A percentile compares a stretch with the other conserved stretches of the same genome.
Evolutionary conservation across 2,888 invertebrate genomes (phyloP).

Genomic region (Meteorus cinctellus): DNA sequence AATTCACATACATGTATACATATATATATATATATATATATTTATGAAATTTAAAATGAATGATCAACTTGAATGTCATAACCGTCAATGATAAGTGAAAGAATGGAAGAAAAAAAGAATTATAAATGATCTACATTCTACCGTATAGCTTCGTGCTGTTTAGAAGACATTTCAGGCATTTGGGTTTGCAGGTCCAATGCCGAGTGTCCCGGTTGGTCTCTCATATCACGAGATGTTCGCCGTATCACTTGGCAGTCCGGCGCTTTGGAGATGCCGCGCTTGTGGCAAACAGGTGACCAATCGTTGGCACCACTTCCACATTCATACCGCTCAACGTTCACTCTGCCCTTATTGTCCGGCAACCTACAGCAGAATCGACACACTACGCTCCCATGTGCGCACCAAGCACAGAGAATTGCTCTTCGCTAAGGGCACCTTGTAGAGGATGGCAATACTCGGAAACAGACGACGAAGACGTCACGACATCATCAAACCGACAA

Average conservation of each 20-base stretch:
- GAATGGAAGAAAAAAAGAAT: not conserved
- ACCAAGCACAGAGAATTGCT: slow-evolving; percentile 78
- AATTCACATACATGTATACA: not conserved
- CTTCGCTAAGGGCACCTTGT: slow-evolving; percentile 65
- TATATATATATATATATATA: not conserved
- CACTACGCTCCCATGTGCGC: slow-evolving; percentile 86
- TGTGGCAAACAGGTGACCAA: slow-evolving; percentile 91
- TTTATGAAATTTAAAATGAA: no score
- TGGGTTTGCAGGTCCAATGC: slow-evolving; percentile 71
- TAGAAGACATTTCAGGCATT: slow-evolving; percentile 50
- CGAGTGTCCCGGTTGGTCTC: slow-evolving; percentile 73
- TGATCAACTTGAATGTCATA: no score
- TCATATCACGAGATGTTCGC: slow-evolving; percentile 91
- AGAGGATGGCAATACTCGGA: slow-evolving; percentile 66
- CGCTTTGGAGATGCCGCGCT: slow-evolving; percentile 86
- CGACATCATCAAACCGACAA: slow-evolving; percentile 42
- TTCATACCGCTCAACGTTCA: slow-evolving; percentile 86
- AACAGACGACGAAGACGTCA: slow-evolving; percentile 63
- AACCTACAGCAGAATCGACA: slow-evolving; percentile 91
- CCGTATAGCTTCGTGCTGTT: slow-evolving; percentile 31
- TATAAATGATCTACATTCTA: slow-evolving; percentile 13
- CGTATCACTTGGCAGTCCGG: slow-evolving; percentile 81
- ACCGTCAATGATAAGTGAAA: not conserved
- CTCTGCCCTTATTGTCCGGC: slow-evolving; percentile 90
- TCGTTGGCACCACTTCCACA: slow-evolving; percentile 91